A percentile compares a stretch with the other conserved stretches of the same genome.
phyloP scores from a whole-genome alignment of 2,113 vertebrate genomes.

The Stictonetta naevosa region DNA sequence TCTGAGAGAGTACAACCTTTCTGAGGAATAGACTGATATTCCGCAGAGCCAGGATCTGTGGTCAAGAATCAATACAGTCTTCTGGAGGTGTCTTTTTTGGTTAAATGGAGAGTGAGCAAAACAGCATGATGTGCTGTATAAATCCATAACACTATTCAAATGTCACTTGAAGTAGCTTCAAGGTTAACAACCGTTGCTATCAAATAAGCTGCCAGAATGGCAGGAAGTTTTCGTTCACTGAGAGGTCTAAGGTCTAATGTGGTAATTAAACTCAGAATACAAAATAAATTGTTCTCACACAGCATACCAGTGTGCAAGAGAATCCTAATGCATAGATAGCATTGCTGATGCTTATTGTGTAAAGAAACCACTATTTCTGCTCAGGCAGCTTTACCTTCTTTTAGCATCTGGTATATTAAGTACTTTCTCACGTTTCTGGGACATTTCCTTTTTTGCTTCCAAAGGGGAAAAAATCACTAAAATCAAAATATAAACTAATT shows the following conservation, averaged over 20 bases:
- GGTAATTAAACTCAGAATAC: slow-evolving; percentile 62
- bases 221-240: slow-evolving; percentile 51
- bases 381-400: not conserved
- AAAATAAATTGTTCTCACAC: slow-evolving; percentile 45
- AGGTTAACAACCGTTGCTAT: slow-evolving; percentile 56
- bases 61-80: slow-evolving; percentile 67
- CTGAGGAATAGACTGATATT: slow-evolving; percentile 56
- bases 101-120: slow-evolving; percentile 44
- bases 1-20: slow-evolving; percentile 41
- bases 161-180: slow-evolving; percentile 34
- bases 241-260: slow-evolving; percentile 55
- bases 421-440: not conserved
- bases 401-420: not conserved
- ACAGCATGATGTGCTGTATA: not conserved
- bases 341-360: not conserved
- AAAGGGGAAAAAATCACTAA: not conserved
- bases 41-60: slow-evolving; percentile 49
- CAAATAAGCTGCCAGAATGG: slow-evolving; percentile 59
- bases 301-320: not conserved
- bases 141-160: slow-evolving; percentile 64
- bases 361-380: not conserved
- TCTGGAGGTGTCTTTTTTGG: slow-evolving; percentile 49
- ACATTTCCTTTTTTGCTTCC: not conserved
- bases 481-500: not conserved
- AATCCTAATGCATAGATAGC: slow-evolving; percentile 40